Percentiles rank a stretch among this genome's conserved stretches.
Evolutionary conservation across 2,888 invertebrate genomes (phyloP).

Genomic region (Orthosia gothica): DNA sequence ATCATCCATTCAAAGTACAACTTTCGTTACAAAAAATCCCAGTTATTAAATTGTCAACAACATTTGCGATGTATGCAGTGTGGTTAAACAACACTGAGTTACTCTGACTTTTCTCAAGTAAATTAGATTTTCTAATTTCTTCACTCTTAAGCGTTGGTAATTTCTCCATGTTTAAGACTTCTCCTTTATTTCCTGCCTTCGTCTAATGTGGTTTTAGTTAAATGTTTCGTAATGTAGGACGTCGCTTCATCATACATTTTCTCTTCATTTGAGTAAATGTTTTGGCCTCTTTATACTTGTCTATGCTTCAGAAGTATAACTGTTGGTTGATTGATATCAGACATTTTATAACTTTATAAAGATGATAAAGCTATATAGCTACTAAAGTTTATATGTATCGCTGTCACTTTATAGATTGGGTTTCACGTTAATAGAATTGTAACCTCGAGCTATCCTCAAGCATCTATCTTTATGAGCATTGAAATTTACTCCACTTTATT

Average conservation of each 20-base stretch:
- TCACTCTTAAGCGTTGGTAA: constrained; percentile 52
- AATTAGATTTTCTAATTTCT: constrained; percentile 62
- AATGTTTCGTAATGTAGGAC: constrained; percentile 31
- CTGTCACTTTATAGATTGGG: neutral
- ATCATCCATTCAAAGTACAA: neutral
- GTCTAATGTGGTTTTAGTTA: constrained; percentile 58
- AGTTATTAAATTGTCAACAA: constrained; percentile 31
- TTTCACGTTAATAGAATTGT: constrained; percentile 6
- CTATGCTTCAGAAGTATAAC: neutral
- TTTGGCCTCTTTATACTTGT: neutral
- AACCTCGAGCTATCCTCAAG: neutral
- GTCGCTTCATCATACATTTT: constrained; percentile 8
- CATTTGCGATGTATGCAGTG: constrained; percentile 28
- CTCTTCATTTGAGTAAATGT: neutral
- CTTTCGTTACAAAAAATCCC: constrained; percentile 27
- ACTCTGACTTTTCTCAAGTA: constrained; percentile 47
- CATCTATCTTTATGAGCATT: constrained; percentile 9
- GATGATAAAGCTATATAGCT: too few species aligned
- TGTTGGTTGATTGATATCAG: neutral
- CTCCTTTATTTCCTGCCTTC: constrained; percentile 55
- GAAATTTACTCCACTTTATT: constrained; percentile 1
- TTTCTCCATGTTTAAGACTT: constrained; percentile 54
- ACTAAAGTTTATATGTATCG: neutral
- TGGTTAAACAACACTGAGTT: constrained; percentile 38
- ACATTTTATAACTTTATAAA: constrained; percentile 5